Percentiles rank a stretch among this genome's conserved stretches.
Evolutionary conservation across 2,113 vertebrate genomes (phyloP).

Genomic region (Cottus gobio): DNA sequence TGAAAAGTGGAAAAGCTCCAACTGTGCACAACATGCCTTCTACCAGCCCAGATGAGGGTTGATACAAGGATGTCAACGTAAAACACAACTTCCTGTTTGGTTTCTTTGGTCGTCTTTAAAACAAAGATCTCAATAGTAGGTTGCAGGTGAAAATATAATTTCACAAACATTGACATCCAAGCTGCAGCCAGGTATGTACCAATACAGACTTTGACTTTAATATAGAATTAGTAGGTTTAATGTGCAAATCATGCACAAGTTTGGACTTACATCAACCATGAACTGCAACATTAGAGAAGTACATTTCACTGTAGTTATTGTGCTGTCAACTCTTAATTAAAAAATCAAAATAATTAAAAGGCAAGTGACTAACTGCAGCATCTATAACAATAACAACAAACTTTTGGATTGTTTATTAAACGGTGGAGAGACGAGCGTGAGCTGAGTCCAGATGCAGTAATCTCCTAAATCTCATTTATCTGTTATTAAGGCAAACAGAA

Average conservation of each 20-base stretch:
- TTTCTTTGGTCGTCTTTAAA: not conserved
- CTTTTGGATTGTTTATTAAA: conserved; percentile 49
- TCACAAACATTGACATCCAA: not conserved
- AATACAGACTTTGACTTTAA: not conserved
- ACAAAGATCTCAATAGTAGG: not conserved
- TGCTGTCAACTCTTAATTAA: conserved; percentile 36
- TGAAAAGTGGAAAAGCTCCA: not conserved
- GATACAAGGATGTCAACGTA: not conserved
- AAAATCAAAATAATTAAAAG: conserved; percentile 43
- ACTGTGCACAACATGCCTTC: not conserved
- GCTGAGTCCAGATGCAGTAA: conserved; percentile 59
- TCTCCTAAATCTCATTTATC: conserved; percentile 54
- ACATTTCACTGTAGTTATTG: conserved; percentile 35
- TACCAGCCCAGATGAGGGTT: not conserved
- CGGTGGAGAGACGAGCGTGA: conserved; percentile 23
- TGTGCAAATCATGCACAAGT: conserved; percentile 1
- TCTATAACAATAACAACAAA: conserved; percentile 32
- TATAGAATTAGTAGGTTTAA: conserved; percentile 14
- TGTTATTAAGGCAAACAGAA: conserved; percentile 63
- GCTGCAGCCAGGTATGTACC: not conserved
- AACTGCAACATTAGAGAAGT: conserved; percentile 42
- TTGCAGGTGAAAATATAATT: not conserved
- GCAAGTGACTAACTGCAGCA: conserved; percentile 36
- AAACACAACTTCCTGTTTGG: not conserved
- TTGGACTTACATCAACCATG: conserved; percentile 17